Conservation (phyloP, 2,797 vertebrate species). For the Myotis vivesi region DNA sequence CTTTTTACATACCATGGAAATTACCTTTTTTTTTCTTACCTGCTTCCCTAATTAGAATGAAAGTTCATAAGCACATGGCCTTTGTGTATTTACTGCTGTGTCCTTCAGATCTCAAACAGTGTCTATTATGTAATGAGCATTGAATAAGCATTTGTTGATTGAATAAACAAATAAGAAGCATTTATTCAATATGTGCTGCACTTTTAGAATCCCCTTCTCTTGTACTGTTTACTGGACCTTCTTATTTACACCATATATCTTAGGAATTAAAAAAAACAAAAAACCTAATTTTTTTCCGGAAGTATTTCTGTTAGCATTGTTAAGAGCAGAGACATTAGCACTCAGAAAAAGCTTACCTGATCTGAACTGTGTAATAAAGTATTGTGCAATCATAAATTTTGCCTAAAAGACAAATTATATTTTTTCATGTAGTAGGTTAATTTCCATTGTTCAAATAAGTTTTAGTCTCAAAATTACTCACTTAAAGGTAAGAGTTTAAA, state of each 20-base stretch:
- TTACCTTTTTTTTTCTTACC: not conserved
- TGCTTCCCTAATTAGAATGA: not conserved
- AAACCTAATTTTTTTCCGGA: not conserved
- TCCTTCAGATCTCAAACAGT: not conserved
- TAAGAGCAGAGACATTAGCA: not conserved
- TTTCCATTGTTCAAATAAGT: not conserved
- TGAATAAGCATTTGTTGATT: not conserved
- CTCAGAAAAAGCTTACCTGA: not conserved
- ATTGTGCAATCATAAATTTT: not conserved
- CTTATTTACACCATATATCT: not conserved
- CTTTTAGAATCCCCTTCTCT: not conserved
- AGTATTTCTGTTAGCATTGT: not conserved
- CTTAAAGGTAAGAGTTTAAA: not conserved
- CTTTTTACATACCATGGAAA: not conserved
- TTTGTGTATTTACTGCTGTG: not conserved
- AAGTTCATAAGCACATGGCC: not conserved
- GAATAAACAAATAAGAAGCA: not conserved
- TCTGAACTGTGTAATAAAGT: not conserved
- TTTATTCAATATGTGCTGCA: not conserved
- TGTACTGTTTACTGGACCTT: not conserved
- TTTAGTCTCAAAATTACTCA: conserved; percentile 1
- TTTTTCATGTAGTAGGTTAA: not conserved
- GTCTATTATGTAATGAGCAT: not conserved
- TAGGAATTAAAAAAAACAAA: not conserved
- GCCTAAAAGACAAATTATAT: not conserved